Percentiles rank a stretch among this genome's conserved stretches.
phyloP scores from a whole-genome alignment of 2,113 vertebrate genomes.

The Percopsis transmontana region DNA sequence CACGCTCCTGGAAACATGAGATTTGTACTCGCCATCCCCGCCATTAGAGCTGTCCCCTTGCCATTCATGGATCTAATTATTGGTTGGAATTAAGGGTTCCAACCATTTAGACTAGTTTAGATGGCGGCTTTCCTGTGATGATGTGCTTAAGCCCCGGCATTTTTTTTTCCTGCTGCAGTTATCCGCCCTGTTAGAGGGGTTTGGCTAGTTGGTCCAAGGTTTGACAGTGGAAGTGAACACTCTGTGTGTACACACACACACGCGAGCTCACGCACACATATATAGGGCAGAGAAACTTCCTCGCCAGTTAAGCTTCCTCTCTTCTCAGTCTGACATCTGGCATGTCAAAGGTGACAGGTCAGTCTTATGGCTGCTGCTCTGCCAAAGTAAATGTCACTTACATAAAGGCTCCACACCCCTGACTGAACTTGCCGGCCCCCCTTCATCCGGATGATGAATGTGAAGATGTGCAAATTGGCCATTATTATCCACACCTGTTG shows the following conservation, averaged over 20 bases:
- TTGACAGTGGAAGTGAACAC: conserved; percentile 40
- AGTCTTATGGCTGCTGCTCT: conserved; percentile 8
- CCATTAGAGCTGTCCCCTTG: not conserved
- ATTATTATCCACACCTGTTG: conserved; percentile 65
- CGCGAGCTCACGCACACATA: not conserved
- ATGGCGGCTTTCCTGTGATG: conserved; percentile 25
- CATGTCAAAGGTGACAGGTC: conserved; percentile 25
- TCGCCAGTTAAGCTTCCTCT: conserved; percentile 13
- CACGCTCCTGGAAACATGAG: not conserved
- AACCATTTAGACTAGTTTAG: conserved; percentile 28
- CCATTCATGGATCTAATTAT: not conserved
- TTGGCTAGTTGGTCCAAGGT: conserved; percentile 22
- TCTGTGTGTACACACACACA: conserved; percentile 22
- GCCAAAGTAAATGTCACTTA: not conserved
- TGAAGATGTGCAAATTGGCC: conserved; percentile 59
- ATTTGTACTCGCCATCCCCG: not conserved
- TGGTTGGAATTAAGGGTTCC: conserved; percentile 28
- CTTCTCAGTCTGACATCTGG: conserved; percentile 7
- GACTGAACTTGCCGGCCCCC: conserved; percentile 40
- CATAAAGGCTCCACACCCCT: conserved; percentile 20
- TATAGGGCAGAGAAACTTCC: conserved; percentile 1
- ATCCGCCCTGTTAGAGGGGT: conserved; percentile 35
- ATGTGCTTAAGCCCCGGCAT: conserved; percentile 28
- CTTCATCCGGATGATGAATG: conserved; percentile 62
- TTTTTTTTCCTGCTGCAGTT: conserved; percentile 48